These are phyloP conservation scores for Nanorana parkeri DNA, from an alignment of 2,113 vertebrate genomes.

Conservation along the genomic window DNA sequence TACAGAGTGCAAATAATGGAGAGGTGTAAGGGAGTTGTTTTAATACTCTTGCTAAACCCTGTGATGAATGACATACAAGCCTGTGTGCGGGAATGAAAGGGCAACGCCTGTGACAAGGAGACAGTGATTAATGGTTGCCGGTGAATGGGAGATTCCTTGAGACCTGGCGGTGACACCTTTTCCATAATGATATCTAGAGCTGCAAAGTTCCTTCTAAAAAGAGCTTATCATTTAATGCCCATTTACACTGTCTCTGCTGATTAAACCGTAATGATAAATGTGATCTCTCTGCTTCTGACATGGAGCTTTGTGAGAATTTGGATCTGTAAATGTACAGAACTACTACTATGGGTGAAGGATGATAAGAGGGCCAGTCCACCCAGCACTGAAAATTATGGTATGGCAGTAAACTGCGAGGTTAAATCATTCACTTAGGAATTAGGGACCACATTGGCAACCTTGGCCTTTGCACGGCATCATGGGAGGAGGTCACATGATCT, in stretches of 20 bases:
- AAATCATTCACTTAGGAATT: too few relatives aligned
- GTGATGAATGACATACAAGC: slow-evolving; percentile 76
- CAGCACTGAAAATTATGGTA: too few relatives aligned
- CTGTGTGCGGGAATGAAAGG: slow-evolving; percentile 67
- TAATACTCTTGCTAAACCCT: slow-evolving; percentile 72
- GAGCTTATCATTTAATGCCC: background rate
- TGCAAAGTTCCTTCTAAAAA: slow-evolving; percentile 43
- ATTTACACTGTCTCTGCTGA: background rate
- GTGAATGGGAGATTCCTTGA: slow-evolving; percentile 67
- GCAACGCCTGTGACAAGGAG: slow-evolving; percentile 71
- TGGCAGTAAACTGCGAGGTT: too few relatives aligned
- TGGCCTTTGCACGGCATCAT: too few relatives aligned
- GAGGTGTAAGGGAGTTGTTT: slow-evolving; percentile 71
- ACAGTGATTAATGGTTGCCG: slow-evolving; percentile 71
- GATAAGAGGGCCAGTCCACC: too few relatives aligned
- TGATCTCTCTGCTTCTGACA: background rate
- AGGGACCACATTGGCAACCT: too few relatives aligned
- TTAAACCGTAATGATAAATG: slow-evolving; percentile 10
- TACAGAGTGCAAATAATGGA: slow-evolving; percentile 66
- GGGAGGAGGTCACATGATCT: too few relatives aligned
- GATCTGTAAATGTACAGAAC: too few relatives aligned
- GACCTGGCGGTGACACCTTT: slow-evolving; percentile 68
- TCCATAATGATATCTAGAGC: slow-evolving; percentile 61
- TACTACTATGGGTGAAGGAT: too few relatives aligned
- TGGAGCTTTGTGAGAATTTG: background rate